Base-by-base conservation (phyloP, 2,888 invertebrate genomes). In the Dicroscelio sp. region DNA sequence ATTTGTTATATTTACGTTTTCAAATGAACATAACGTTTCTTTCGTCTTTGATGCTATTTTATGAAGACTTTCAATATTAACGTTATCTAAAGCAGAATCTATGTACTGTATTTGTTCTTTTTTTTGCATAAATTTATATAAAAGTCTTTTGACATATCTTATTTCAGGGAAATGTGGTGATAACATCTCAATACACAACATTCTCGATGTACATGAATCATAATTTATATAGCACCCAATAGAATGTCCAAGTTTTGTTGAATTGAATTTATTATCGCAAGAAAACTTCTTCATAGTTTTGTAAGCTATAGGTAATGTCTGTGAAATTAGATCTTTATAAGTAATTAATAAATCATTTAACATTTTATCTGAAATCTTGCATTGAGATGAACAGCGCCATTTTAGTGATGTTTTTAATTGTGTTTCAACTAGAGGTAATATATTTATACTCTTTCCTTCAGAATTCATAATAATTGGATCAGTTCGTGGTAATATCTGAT, bases 91-190 rank as follows among this genome's bases (percentile, higher is more conserved):
- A 33, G 89, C 86, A 60, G 30, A 27, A 55, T 91, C 86, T 10
- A 90, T 69, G 5, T 20, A 23, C 2, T 14, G 17, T 27, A 92
- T 23, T 55, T 90, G 69, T 17, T 33, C 14, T 20, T 84, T 33
- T 4, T 60, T 33, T 73, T 73, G 30, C 23, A 14, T 27, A 35
- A 90, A 48, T 65, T 43, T 85, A 55, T 86, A 90, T 17, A 92
- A 10, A 31, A 71, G 25, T 79, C 83, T 38, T 48, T 86, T 82
- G n/a, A 88, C 58, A 27, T 69, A 38, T 60, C 88, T 79, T 14
- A 92, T 67, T 69, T 69, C 60, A n/a, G 88, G 84, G 67, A 86
- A 92, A 86, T 92, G 90, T 35, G 90, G 86, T n/a, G 92, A 67
- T 52, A 90, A 55, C 6, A 92, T 58, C 73, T 88, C 48, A 1